A percentile compares a stretch with the other conserved stretches of the same genome.
Conservation (phyloP, 2,797 vertebrate genomes). For the Taenioides sp. region DNA sequence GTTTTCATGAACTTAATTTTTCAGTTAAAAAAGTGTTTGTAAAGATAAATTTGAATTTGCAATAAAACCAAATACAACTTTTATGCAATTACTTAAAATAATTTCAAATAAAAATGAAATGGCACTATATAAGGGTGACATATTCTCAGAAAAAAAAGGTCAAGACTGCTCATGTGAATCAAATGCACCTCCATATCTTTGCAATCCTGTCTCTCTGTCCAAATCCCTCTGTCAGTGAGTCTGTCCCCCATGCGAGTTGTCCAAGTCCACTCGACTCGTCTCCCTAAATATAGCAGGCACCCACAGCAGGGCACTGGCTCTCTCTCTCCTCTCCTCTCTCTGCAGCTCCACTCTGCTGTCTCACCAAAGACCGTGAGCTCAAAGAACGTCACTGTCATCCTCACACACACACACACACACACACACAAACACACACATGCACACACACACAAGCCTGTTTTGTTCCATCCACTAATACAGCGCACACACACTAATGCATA, state of each 20-base stretch:
- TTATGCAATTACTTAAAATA: background rate
- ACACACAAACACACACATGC: conserved; percentile 7
- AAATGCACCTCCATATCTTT: conserved; percentile 31
- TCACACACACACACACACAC: conserved; percentile 11
- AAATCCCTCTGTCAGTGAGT: conserved; percentile 30
- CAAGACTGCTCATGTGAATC: conserved; percentile 26
- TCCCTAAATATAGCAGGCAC: conserved; percentile 74
- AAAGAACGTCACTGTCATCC: conserved; percentile 32
- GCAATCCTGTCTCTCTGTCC: conserved; percentile 10
- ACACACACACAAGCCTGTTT: conserved; percentile 2
- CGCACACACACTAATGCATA: conserved; percentile 12
- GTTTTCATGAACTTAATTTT: background rate
- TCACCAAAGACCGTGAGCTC: conserved; percentile 35
- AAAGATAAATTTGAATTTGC: background rate
- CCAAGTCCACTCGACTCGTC: conserved; percentile 62
- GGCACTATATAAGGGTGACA: background rate
- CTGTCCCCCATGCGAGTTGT: conserved; percentile 51
- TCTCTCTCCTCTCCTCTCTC: conserved; percentile 17
- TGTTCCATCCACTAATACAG: conserved; percentile 8
- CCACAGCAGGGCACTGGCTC: conserved; percentile 60
- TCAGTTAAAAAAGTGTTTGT: background rate
- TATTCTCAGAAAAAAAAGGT: background rate
- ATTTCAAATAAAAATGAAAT: background rate
- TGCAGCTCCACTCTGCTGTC: conserved; percentile 39
- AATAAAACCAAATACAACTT: background rate